Conservation (phyloP, 2,888 invertebrate species). For the Mythimna loreyi region DNA sequence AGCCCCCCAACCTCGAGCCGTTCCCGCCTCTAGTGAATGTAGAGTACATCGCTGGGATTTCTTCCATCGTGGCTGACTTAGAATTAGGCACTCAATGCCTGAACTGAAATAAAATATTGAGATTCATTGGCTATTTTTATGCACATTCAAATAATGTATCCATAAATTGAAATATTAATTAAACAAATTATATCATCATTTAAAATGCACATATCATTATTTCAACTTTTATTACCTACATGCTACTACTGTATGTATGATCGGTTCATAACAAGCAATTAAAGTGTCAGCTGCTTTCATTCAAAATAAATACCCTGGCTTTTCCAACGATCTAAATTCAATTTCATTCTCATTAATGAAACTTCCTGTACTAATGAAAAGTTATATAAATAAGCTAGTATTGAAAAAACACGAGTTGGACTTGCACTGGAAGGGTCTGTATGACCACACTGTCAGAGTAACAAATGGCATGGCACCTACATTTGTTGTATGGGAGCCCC, state of each 20-base stretch:
- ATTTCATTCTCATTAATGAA: too few species aligned
- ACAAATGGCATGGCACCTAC: too few species aligned
- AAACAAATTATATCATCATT: neutral
- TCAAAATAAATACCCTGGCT: too few species aligned
- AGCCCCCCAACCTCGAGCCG: constrained; percentile 92
- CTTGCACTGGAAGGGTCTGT: too few species aligned
- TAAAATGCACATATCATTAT: neutral
- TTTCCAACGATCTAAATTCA: too few species aligned
- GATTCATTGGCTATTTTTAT: neutral
- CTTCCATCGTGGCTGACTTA: constrained; percentile 96
- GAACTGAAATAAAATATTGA: constrained; percentile 85
- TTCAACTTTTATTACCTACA: constrained; percentile 2
- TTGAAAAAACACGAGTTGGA: too few species aligned
- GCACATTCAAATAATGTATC: neutral
- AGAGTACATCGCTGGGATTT: constrained; percentile 97
- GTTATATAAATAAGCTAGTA: too few species aligned
- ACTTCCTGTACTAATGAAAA: too few species aligned
- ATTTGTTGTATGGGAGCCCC: too few species aligned
- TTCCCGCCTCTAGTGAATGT: constrained; percentile 97
- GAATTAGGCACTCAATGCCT: constrained; percentile 94
- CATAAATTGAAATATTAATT: neutral
- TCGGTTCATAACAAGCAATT: neutral
- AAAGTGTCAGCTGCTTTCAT: neutral
- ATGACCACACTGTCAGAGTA: too few species aligned
- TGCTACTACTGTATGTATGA: neutral